Evolutionary conservation across 2,888 invertebrate genomes (phyloP).

Genomic region (Orthosia gothica): DNA sequence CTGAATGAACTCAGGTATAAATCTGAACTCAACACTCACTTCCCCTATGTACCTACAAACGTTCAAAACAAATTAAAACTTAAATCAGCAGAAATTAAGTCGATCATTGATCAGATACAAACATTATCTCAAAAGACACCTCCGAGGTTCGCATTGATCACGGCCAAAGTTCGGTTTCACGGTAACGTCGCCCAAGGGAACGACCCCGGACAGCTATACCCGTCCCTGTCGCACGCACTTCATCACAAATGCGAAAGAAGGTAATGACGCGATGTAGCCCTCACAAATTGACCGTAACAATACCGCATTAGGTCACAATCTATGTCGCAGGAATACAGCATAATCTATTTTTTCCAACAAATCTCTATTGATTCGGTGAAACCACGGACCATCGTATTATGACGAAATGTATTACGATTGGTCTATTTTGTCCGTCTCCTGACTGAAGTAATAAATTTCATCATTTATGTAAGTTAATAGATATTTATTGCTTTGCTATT

Average conservation of each 20-base stretch:
- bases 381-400: conserved; percentile 69
- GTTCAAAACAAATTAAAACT: conserved; percentile 67
- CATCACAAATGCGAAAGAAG: conserved; percentile 78
- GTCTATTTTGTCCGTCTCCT: conserved; percentile 70
- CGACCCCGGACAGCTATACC: conserved; percentile 75
- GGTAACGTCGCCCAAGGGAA: conserved; percentile 86
- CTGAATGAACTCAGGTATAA: background rate
- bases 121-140: conserved; percentile 86
- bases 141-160: conserved; percentile 87
- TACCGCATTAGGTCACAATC: conserved; percentile 84
- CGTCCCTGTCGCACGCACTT: conserved; percentile 80
- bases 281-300: conserved; percentile 85
- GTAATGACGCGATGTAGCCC: conserved; percentile 78
- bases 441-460: conserved; percentile 72
- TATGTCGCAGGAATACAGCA: conserved; percentile 76
- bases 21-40: background rate
- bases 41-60: background rate
- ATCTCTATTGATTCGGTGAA: conserved; percentile 75
- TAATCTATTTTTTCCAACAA: conserved; percentile 75
- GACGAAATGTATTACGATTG: conserved; percentile 72
- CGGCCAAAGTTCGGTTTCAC: conserved; percentile 85
- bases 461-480: conserved; percentile 74
- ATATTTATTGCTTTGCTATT: conserved; percentile 73
- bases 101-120: conserved; percentile 80
- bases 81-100: conserved; percentile 71